A percentile compares a stretch with the other conserved stretches of the same genome.
These are phyloP conservation scores for Drosophila punjabiensis DNA, from an alignment of 1,140 invertebrate genomes.

Conservation along the genomic window DNA sequence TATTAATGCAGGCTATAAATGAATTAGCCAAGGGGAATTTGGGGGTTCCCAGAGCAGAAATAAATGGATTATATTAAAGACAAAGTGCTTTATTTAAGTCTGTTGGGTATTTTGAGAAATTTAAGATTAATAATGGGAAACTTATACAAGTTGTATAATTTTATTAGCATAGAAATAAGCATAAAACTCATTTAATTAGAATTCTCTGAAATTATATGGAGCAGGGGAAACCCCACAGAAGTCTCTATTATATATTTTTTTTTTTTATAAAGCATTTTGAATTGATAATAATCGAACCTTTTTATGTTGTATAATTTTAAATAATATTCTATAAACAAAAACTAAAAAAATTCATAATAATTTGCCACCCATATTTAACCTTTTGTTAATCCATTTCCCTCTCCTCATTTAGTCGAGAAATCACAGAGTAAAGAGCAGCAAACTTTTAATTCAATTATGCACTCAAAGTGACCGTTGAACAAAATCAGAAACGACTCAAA, in stretches of 20 bases:
- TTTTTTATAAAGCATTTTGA: neutral
- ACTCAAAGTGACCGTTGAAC: slow-evolving; percentile 28
- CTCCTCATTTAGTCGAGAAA: neutral
- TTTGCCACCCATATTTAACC: neutral
- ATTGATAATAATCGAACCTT: no score
- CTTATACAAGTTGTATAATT: neutral
- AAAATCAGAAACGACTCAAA: slow-evolving; percentile 23
- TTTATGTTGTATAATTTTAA: no score
- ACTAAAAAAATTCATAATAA: neutral
- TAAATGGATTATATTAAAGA: neutral
- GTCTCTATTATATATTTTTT: neutral
- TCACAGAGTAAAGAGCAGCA: neutral
- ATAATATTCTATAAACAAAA: neutral
- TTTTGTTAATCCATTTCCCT: neutral
- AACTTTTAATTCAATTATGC: slow-evolving; percentile 46
- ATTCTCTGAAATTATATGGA: neutral
- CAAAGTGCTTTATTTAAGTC: neutral
- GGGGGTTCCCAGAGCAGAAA: neutral
- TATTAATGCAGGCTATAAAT: slow-evolving; percentile 1
- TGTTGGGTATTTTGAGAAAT: neutral
- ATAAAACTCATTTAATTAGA: neutral
- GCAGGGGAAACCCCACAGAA: neutral
- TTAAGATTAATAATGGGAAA: no score
- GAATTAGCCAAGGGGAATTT: neutral
- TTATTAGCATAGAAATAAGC: no score